phyloP scores from a whole-genome alignment of 2,888 invertebrate genomes.

The Mythimna vitellina region DNA sequence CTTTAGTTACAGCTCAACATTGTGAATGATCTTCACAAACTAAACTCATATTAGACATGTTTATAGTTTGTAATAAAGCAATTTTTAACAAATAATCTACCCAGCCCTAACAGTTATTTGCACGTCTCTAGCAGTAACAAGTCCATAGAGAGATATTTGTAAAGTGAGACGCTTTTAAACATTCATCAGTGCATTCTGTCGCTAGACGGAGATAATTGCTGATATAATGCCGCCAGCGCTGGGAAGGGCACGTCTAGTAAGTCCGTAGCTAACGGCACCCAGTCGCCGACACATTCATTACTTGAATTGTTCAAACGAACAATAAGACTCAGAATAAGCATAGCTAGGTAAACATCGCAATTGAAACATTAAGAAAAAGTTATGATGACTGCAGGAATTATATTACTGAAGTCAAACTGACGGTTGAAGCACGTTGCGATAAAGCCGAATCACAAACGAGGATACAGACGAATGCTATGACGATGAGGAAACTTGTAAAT shows the following conservation, averaged over 20 bases:
- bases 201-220: slow-evolving; percentile 55
- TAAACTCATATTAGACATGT: not conserved
- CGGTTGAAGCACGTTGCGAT: slow-evolving; percentile 10
- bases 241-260: slow-evolving; percentile 54
- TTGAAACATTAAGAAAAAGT: slow-evolving; percentile 24
- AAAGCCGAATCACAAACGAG: not conserved
- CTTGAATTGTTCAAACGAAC: slow-evolving; percentile 61
- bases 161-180: slow-evolving; percentile 41
- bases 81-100: not conserved
- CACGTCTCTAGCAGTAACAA: slow-evolving; percentile 10
- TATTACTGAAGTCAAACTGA: slow-evolving; percentile 7
- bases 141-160: slow-evolving; percentile 16
- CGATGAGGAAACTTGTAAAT: slow-evolving; percentile 42
- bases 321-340: slow-evolving; percentile 35
- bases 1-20: slow-evolving; percentile 5
- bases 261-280: slow-evolving; percentile 50
- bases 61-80: not conserved
- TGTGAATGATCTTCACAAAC: not conserved
- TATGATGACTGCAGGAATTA: slow-evolving; percentile 6
- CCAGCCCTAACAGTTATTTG: slow-evolving; percentile 8
- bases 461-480: not conserved
- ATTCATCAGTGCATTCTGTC: slow-evolving; percentile 45
- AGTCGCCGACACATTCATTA: slow-evolving; percentile 62
- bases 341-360: slow-evolving; percentile 29
- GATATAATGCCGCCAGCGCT: slow-evolving; percentile 47